Conservation (phyloP, 2,888 invertebrate genomes). For the Heteromyza rotundicornis region DNA sequence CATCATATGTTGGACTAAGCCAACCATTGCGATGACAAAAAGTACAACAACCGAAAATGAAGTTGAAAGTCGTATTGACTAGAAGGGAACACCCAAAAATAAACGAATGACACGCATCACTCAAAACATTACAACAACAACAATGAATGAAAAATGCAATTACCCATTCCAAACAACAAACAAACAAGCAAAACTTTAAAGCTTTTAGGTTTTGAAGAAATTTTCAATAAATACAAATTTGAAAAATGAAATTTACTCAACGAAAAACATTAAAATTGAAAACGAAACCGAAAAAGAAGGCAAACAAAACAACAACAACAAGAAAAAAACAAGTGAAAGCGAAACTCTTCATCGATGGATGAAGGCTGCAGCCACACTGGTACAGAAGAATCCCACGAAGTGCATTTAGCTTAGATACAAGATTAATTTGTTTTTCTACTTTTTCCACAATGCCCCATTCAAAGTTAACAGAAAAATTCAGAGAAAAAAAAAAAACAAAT, state of each 20-base stretch:
- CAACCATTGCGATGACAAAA: not conserved
- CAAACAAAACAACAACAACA: not conserved
- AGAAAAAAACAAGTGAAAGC: slow-evolving; percentile 20
- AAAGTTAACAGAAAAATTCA: not conserved
- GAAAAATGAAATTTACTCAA: not conserved
- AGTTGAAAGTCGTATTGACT: slow-evolving; percentile 12
- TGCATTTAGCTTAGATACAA: not conserved
- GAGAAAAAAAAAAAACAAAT: not conserved
- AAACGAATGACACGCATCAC: slow-evolving; percentile 19
- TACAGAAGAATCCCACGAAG: slow-evolving; percentile 17
- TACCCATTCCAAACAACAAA: not conserved
- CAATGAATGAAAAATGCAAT: not conserved
- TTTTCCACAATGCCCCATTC: slow-evolving; percentile 9
- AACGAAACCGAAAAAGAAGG: not conserved
- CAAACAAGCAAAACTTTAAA: not conserved
- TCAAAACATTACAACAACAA: slow-evolving; percentile 13
- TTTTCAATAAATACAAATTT: not conserved
- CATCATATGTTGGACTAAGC: not conserved
- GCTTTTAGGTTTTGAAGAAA: not conserved
- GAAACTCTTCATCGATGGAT: slow-evolving; percentile 12
- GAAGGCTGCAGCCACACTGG: not conserved
- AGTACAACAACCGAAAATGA: not conserved
- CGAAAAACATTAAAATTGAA: no score
- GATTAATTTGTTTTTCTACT: slow-evolving; percentile 18
- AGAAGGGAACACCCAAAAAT: not conserved